Evolutionary conservation across 2,113 vertebrate genomes (phyloP).

Genomic region (Oryzias curvinotus): DNA sequence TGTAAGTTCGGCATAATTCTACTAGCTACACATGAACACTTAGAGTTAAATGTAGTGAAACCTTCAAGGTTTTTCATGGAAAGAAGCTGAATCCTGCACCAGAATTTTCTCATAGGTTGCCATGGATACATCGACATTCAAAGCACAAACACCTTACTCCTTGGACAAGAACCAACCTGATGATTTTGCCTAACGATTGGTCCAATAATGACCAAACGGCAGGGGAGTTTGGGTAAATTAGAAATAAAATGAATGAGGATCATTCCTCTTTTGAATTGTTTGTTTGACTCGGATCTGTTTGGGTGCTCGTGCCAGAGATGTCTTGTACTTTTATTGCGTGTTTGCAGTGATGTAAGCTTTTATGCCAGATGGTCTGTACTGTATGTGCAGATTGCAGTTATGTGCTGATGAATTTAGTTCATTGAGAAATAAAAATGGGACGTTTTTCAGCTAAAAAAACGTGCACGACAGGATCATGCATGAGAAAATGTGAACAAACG

Average conservation of each 20-base stretch:
- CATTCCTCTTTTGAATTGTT: no score
- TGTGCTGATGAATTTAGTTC: conserved; percentile 4
- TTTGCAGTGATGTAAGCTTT: background rate
- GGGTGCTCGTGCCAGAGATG: background rate
- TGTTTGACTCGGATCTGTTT: no score
- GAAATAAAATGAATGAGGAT: background rate
- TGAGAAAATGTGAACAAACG: background rate
- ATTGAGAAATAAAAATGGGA: conserved; percentile 1
- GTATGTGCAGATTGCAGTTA: conserved; percentile 10
- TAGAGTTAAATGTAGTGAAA: no score
- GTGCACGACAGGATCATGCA: background rate
- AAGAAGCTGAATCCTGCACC: no score
- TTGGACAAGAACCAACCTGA: background rate
- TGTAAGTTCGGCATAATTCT: no score
- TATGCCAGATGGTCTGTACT: conserved; percentile 1
- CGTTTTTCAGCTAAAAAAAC: conserved; percentile 2
- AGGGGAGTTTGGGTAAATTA: background rate
- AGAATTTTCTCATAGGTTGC: background rate
- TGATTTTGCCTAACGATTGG: background rate
- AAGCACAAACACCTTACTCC: background rate
- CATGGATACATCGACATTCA: background rate
- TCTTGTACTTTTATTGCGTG: background rate
- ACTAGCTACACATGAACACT: no score
- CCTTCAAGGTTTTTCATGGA: no score
- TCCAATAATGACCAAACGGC: background rate